Conservation (phyloP, 2,113 vertebrate species). For the Serilophus lunatus region DNA sequence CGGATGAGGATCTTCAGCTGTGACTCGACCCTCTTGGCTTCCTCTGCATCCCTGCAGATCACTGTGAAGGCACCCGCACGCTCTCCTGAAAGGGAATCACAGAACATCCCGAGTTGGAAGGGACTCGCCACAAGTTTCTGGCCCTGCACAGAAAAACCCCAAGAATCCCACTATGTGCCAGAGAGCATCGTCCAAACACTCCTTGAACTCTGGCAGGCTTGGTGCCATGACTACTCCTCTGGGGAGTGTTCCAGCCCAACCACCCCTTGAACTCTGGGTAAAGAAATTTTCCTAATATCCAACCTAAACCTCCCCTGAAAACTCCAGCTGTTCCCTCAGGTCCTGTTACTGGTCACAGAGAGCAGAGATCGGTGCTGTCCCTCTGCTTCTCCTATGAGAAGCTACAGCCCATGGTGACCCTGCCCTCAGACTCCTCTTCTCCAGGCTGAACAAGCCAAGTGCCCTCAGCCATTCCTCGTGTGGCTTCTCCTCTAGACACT, state of each 20-base stretch:
- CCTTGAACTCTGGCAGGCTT: background rate
- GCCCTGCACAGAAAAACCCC: background rate
- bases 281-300: background rate
- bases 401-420: rapidly evolving
- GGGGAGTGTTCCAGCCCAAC: background rate
- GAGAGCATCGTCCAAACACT: background rate
- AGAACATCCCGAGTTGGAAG: background rate
- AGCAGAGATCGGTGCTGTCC: background rate
- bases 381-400: background rate
- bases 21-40: conserved; percentile 94
- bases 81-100: conserved; percentile 78
- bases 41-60: conserved; percentile 86
- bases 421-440: background rate
- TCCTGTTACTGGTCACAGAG: background rate
- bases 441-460: background rate
- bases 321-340: background rate
- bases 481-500: background rate
- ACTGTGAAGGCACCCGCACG: conserved; percentile 93
- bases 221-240: background rate
- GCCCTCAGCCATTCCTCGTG: background rate
- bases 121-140: background rate
- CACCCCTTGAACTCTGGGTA: background rate
- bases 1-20: conserved; percentile 98
- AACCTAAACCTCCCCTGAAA: background rate
- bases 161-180: background rate